A percentile compares a stretch with the other conserved stretches of the same genome.
Evolutionary conservation across 2,113 vertebrate species (phyloP).

Genomic region (Ploceus nigricollis): DNA sequence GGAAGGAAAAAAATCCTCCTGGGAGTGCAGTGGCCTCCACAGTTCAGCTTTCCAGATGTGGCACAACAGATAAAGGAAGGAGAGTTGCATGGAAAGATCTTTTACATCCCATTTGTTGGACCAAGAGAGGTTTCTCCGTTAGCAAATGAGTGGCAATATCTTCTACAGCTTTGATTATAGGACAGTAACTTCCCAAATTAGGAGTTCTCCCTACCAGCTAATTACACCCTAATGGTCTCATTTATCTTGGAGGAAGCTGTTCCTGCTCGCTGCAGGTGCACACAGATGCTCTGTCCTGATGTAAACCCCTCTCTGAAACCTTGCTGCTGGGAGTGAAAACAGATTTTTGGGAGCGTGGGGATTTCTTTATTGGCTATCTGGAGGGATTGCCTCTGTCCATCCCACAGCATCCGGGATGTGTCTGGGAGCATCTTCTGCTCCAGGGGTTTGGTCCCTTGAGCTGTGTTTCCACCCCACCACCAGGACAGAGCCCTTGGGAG

Average conservation of each 20-base stretch:
- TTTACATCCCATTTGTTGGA: background rate
- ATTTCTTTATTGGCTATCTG: background rate
- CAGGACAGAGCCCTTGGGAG: background rate
- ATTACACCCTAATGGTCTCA: background rate
- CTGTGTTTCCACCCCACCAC: background rate
- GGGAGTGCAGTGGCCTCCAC: background rate
- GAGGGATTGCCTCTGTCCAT: background rate
- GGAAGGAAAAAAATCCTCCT: background rate
- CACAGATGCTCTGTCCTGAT: background rate
- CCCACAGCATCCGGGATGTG: background rate
- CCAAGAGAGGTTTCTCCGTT: background rate
- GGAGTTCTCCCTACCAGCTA: background rate
- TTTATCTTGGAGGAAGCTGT: background rate
- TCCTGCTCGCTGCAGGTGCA: background rate
- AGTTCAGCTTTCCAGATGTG: background rate
- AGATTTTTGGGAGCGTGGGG: background rate
- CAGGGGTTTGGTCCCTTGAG: background rate
- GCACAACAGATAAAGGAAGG: background rate
- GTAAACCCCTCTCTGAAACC: background rate
- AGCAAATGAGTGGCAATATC: background rate
- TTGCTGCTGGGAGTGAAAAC: background rate
- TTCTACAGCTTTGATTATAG: background rate
- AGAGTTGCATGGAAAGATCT: background rate
- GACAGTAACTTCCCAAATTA: background rate
- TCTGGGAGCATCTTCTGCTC: background rate